These are phyloP conservation scores for Tethea ocularis DNA, from an alignment of 2,888 invertebrate species.

Conservation along the genomic window DNA sequence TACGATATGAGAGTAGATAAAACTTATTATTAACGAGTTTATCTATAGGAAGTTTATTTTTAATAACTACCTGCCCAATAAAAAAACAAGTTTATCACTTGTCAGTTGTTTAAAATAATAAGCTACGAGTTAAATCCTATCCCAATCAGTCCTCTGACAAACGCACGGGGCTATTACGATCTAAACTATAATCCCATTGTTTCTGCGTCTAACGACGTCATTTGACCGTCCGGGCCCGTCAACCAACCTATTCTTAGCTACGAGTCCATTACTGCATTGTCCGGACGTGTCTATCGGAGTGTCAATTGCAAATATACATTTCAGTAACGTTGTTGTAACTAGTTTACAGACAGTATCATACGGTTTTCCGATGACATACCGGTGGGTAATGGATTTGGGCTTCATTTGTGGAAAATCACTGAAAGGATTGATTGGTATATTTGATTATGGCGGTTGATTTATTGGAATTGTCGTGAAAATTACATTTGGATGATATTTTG, in stretches of 20 bases:
- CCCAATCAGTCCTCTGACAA: neutral
- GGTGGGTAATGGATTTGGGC: neutral
- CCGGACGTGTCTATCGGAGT: neutral
- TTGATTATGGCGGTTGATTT: neutral
- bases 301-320: constrained; percentile 5
- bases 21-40: no score
- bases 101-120: no score
- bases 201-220: neutral
- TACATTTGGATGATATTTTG: neutral
- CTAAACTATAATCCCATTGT: neutral
- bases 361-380: neutral
- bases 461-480: neutral
- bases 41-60: no score
- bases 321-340: neutral
- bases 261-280: constrained; percentile 1
- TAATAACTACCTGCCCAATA: no score
- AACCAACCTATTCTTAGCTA: neutral
- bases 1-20: no score
- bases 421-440: neutral
- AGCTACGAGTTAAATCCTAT: neutral
- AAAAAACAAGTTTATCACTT: no score
- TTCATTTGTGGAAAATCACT: neutral
- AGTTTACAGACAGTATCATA: neutral
- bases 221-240: neutral
- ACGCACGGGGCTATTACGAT: neutral